These are phyloP conservation scores for Marronus borbonicus DNA, from an alignment of 2,888 invertebrate species.

Conservation along the genomic window DNA sequence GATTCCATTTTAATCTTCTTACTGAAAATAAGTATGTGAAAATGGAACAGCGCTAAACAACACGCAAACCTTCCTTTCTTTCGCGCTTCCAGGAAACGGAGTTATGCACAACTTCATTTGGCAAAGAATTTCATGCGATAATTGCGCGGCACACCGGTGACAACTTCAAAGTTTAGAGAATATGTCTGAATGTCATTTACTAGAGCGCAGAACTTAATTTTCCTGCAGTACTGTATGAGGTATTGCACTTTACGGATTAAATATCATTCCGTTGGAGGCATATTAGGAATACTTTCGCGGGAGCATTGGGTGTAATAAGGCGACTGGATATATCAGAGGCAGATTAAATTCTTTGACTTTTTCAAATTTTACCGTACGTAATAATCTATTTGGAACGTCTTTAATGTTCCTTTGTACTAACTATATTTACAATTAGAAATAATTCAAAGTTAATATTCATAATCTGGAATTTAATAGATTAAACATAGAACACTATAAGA, in stretches of 20 bases:
- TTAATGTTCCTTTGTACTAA: neutral
- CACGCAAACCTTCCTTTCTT: conserved; percentile 9
- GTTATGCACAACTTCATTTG: conserved; percentile 33
- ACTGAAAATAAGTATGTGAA: neutral
- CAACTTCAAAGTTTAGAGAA: conserved; percentile 38
- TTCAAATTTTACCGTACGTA: neutral
- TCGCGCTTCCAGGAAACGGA: neutral
- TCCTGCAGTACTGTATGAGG: neutral
- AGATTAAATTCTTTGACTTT: neutral
- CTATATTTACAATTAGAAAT: too few species aligned
- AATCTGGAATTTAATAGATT: too few species aligned
- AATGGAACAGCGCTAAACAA: neutral
- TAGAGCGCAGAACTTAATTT: conserved; percentile 20
- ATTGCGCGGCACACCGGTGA: conserved; percentile 27
- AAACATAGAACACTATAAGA: too few species aligned
- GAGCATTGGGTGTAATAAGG: neutral
- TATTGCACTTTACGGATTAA: conserved; percentile 26
- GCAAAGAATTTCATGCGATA: conserved; percentile 35
- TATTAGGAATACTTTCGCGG: neutral
- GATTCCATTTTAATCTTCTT: neutral
- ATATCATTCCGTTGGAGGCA: neutral
- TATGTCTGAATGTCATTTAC: conserved; percentile 34
- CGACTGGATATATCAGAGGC: neutral
- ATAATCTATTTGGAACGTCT: neutral
- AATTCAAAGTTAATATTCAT: too few species aligned